phyloP scores from a whole-genome alignment of 2,113 vertebrate species.

The Alectura lathami region DNA sequence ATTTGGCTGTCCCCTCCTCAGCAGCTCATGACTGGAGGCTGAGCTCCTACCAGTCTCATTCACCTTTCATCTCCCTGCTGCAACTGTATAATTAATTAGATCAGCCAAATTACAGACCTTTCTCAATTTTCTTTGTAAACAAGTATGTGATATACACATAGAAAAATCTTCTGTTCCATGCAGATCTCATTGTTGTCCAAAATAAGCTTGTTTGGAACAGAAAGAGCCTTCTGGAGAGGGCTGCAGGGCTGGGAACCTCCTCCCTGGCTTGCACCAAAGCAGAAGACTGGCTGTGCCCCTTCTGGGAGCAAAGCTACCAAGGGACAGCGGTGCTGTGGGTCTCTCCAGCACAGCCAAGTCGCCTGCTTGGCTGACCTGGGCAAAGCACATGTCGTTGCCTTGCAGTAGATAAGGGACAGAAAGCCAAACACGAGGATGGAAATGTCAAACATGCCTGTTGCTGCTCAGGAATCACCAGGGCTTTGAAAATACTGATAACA shows the following conservation, averaged over 20 bases:
- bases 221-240: background rate
- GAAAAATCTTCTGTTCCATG: slow-evolving; percentile 26
- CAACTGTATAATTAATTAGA: slow-evolving; percentile 42
- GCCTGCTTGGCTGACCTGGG: background rate
- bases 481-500: background rate
- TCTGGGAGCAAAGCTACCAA: background rate
- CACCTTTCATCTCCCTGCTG: slow-evolving; percentile 46
- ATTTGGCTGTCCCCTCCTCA: background rate
- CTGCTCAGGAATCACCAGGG: background rate
- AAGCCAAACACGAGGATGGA: background rate
- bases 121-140: slow-evolving; percentile 57
- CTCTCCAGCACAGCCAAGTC: background rate
- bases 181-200: slow-evolving; percentile 35
- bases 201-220: background rate
- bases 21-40: background rate
- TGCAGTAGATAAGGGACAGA: background rate
- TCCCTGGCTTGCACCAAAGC: background rate
- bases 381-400: background rate
- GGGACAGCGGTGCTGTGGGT: background rate
- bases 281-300: background rate
- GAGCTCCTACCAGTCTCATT: slow-evolving; percentile 5
- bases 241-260: background rate
- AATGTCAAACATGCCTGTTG: background rate
- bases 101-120: slow-evolving; percentile 27
- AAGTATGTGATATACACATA: slow-evolving; percentile 7